Evolutionary conservation across 2,888 invertebrate genomes (phyloP).

Genomic region (Cephus rjabovi): DNA sequence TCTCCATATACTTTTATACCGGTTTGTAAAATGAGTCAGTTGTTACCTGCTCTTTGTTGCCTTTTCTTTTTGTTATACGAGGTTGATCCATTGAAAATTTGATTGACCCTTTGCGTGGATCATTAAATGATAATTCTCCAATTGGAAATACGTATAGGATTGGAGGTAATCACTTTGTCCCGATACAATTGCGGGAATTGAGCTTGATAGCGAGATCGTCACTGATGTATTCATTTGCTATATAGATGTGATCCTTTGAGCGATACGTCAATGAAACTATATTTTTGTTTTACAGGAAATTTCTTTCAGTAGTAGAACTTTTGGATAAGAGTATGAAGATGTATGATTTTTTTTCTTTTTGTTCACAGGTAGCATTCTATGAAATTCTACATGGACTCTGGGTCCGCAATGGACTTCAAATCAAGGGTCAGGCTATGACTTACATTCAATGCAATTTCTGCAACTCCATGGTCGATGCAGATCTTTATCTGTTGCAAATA

Average conservation of each 20-base stretch:
- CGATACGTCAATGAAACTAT: neutral
- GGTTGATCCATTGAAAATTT: neutral
- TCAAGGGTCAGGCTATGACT: slow-evolving; percentile 99
- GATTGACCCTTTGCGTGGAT: neutral
- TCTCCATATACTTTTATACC: neutral
- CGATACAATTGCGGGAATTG: neutral
- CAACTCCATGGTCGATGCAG: slow-evolving; percentile 98
- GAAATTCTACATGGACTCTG: slow-evolving; percentile 95
- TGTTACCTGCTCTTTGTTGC: neutral
- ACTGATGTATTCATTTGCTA: neutral
- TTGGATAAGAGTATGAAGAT: slow-evolving; percentile 13
- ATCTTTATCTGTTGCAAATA: slow-evolving; percentile 93
- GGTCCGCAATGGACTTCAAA: slow-evolving; percentile 97
- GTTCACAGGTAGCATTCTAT: slow-evolving; percentile 89
- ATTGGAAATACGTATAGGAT: neutral
- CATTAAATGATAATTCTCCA: neutral
- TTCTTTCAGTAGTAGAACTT: neutral
- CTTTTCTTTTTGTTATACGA: neutral
- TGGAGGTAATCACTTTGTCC: neutral
- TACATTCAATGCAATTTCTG: slow-evolving; percentile 99
- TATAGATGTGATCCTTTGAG: neutral
- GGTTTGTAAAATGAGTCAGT: neutral
- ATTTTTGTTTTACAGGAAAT: slow-evolving; percentile 31
- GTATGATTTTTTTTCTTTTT: slow-evolving; percentile 35
- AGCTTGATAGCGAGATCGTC: neutral